Conservation (phyloP, 2,888 invertebrate genomes). For the Caenorhabditis sp. region DNA sequence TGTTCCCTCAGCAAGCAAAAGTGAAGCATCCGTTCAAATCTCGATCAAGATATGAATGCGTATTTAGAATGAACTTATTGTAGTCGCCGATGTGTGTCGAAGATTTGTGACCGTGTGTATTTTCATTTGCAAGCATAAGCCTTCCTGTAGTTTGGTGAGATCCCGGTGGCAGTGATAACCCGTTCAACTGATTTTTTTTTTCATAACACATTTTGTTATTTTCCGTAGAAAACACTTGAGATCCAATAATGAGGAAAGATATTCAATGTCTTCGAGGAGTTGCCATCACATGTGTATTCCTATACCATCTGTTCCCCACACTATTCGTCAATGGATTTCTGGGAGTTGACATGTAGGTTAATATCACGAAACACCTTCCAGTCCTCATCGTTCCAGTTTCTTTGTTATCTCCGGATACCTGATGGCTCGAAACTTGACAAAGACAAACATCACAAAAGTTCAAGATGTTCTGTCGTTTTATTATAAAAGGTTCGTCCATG, state of each 20-base stretch:
- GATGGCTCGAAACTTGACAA: constrained; percentile 15
- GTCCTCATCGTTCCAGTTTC: constrained; percentile 47
- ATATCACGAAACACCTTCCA: no score
- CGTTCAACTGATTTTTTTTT: not conserved
- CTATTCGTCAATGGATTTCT: constrained; percentile 54
- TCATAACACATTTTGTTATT: no score
- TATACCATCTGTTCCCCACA: constrained; percentile 49
- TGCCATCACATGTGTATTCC: constrained; percentile 44
- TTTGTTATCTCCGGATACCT: constrained; percentile 43
- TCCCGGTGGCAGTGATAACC: not conserved
- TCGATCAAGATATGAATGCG: no score
- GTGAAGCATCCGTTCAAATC: no score
- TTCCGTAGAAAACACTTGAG: no score
- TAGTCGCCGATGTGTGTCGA: not conserved
- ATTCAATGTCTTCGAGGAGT: constrained; percentile 55
- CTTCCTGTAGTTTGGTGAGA: not conserved
- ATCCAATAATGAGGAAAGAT: constrained; percentile 24
- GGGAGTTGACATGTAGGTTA: constrained; percentile 58
- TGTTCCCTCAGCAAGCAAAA: no score
- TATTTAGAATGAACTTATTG: no score
- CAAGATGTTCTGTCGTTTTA: constrained; percentile 19
- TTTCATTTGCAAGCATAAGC: no score
- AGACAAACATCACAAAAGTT: not conserved
- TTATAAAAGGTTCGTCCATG: constrained; percentile 11
- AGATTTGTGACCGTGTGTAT: no score